These are phyloP conservation scores for Contarinia nasturtii DNA, from an alignment of 1,140 invertebrate species.

Conservation along the genomic window DNA sequence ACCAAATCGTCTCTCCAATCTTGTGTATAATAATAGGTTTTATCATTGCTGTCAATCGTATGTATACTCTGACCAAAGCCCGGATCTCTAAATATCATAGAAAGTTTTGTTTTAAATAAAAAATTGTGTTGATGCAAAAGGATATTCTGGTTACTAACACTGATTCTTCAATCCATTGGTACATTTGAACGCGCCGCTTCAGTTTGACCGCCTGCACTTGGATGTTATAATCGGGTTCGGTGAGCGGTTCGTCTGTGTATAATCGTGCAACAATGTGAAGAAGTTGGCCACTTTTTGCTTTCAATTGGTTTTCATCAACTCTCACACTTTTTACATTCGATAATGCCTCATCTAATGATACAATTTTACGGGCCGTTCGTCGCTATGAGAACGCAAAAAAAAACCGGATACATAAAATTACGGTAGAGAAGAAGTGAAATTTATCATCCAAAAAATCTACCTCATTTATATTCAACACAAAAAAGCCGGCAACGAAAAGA, in stretches of 20 bases:
- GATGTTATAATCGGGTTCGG: constrained; percentile 61
- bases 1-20: constrained; percentile 69
- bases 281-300: constrained; percentile 50
- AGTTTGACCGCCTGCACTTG: constrained; percentile 53
- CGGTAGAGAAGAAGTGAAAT: too few species aligned
- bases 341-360: constrained; percentile 50
- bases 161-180: constrained; percentile 74
- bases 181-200: constrained; percentile 68
- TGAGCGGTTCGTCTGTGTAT: constrained; percentile 54
- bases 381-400: constrained; percentile 26
- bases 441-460: too few species aligned
- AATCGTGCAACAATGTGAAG: constrained; percentile 57
- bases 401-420: too few species aligned
- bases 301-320: constrained; percentile 29
- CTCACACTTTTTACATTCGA: constrained; percentile 34
- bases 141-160: constrained; percentile 7
- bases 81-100: constrained; percentile 13
- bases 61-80: constrained; percentile 20
- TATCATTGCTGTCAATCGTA: constrained; percentile 19
- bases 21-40: constrained; percentile 54
- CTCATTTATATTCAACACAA: too few species aligned
- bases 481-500: too few species aligned
- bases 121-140: not conserved
- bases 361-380: constrained; percentile 43
- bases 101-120: not conserved